These are phyloP conservation scores for Oegoconia quadripuncta DNA, from an alignment of 2,888 invertebrate genomes.

Conservation along the genomic window DNA sequence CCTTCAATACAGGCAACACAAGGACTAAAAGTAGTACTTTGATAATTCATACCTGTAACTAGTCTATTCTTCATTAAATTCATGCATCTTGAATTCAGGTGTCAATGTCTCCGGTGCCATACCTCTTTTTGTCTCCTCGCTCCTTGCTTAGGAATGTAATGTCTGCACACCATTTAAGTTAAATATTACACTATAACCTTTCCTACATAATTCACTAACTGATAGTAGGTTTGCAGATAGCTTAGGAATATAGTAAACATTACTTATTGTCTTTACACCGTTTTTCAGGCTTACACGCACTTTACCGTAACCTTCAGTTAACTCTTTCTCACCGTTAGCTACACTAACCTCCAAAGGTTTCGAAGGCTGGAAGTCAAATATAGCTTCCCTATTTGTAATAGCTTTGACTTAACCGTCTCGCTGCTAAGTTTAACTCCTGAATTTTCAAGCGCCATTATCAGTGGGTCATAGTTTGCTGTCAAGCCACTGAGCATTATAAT, in stretches of 20 bases:
- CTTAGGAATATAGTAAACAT: too few species aligned
- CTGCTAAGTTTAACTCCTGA: constrained; percentile 6
- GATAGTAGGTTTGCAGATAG: too few species aligned
- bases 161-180: too few species aligned
- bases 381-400: too few species aligned
- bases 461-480: constrained; percentile 19
- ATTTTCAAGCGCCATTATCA: constrained; percentile 23
- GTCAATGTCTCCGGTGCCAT: constrained; percentile 23
- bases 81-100: constrained; percentile 18
- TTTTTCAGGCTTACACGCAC: not conserved
- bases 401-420: constrained; percentile 4
- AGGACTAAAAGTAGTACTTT: not conserved
- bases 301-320: constrained; percentile 4
- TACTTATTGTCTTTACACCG: constrained; percentile 5
- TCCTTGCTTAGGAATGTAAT: too few species aligned
- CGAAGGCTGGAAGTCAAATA: not conserved
- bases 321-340: constrained; percentile 9
- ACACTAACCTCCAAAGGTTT: constrained; percentile 3
- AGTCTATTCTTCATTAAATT: constrained; percentile 21
- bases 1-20: constrained; percentile 10
- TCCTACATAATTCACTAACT: too few species aligned
- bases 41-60: constrained; percentile 15
- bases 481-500: constrained; percentile 21
- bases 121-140: too few species aligned
- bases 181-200: constrained; percentile 15